phyloP scores from a whole-genome alignment of 2,888 invertebrate species.

The Caenorhabditis sp. region DNA sequence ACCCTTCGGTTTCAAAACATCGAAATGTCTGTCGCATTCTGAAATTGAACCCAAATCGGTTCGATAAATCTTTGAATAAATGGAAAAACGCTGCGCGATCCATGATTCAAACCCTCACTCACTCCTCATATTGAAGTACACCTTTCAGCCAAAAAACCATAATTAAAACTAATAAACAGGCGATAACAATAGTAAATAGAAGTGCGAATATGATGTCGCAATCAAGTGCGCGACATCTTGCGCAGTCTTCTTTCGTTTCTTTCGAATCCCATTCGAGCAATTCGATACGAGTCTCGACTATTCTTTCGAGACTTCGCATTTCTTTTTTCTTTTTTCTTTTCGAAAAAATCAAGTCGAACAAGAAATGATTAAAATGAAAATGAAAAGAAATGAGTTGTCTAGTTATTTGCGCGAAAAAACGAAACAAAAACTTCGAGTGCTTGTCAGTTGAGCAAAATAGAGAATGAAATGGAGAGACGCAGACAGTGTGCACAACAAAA shows the following conservation, averaged over 20 bases:
- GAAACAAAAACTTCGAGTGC: not conserved
- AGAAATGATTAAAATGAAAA: not conserved
- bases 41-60: conserved; percentile 7
- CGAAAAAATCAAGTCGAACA: not conserved
- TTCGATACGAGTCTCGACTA: conserved; percentile 64
- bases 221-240: conserved; percentile 66
- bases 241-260: conserved; percentile 59
- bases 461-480: not conserved
- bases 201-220: conserved; percentile 70
- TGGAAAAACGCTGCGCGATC: not conserved
- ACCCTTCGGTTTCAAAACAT: conserved; percentile 52
- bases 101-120: conserved; percentile 23
- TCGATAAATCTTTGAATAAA: not conserved
- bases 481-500: conserved; percentile 2
- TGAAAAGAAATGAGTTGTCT: not conserved
- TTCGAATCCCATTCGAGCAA: conserved; percentile 58
- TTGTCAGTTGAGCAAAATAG: not conserved
- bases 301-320: conserved; percentile 59
- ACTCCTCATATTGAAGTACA: conserved; percentile 69
- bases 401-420: not conserved
- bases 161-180: conserved; percentile 65
- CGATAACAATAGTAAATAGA: conserved; percentile 67
- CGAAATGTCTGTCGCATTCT: conserved; percentile 68
- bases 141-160: conserved; percentile 70
- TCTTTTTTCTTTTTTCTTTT: not conserved